Evolutionary conservation across 2,797 vertebrate species (phyloP), one percentile per base, ranked within the genome.

Genomic region (Macrochelys suwanniensis): DNA sequence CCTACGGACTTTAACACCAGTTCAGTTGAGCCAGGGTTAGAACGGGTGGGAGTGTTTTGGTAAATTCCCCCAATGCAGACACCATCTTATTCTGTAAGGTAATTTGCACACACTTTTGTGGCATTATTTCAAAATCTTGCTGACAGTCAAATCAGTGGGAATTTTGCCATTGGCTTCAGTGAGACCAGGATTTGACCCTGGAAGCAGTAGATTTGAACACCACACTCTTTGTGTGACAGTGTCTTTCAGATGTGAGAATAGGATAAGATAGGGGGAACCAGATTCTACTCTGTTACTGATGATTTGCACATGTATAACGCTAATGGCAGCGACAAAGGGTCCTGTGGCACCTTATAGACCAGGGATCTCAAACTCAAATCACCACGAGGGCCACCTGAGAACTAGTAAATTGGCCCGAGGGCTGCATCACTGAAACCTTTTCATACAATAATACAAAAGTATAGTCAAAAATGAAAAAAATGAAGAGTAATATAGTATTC

Each of bases 291-390:
- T 90, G 26, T 88, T 54, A 83, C 51, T 94, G 93, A 54, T 21
- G 26, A 76, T 96, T 94, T 97, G 92, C 95, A 97, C 96, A 79
- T 85, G 85, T 77, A 23, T 88, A 86, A 45, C 86, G 79, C 81
- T 92, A 79, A 0, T 25, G 68, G 56, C 89, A 42, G 37, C 37
- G 37, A 42, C 37, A 42, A 42, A 42, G 37, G 37, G 37, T 42
- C 37, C 37, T 42, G 37, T 42, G 37, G 37, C 37, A 42, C 37
- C 37, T 42, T 42, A 42, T 42, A 42, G 37, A 42, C 37, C 37
- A 42, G 37, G 37, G 37, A 42, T 42, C 37, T 42, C 37, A 42
- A 42, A 42, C 37, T 42, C 37, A 42, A 42, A 42, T 42, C 37
- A 42, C 37, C 37, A 42, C 37, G 37, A 42, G 37, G 37, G 37